phyloP scores from a whole-genome alignment of 2,113 vertebrate species.

The Lonchura striata region DNA sequence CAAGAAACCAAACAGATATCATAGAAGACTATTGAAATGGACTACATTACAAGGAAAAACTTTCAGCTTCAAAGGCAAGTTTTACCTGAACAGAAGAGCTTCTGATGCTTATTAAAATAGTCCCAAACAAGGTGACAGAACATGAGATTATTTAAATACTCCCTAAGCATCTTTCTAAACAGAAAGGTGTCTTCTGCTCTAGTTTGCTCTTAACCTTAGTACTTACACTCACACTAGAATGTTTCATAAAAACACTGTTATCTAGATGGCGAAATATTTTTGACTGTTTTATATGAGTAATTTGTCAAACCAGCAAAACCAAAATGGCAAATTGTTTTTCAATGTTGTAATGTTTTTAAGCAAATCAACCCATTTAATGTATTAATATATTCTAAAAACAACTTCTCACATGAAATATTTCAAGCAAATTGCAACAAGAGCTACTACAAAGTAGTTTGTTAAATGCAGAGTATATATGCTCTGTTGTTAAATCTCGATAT shows the following conservation, averaged over 20 bases:
- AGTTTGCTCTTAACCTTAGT: background rate
- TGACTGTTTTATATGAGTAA: background rate
- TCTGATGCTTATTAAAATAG: background rate
- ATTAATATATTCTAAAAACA: conserved; percentile 11
- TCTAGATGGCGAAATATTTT: background rate
- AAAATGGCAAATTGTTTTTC: background rate
- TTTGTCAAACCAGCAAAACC: background rate
- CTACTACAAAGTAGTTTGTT: background rate
- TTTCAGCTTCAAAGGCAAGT: background rate
- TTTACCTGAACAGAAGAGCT: background rate
- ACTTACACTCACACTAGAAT: background rate
- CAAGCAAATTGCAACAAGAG: background rate
- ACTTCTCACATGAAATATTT: background rate
- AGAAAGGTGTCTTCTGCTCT: background rate
- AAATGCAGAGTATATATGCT: background rate
- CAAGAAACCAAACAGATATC: background rate
- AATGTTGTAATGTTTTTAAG: background rate
- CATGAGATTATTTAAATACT: background rate
- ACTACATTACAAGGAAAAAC: background rate
- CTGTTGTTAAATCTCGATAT: background rate
- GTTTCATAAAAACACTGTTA: background rate
- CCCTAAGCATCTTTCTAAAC: background rate
- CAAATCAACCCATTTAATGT: background rate
- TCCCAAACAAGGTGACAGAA: background rate
- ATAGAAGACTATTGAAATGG: background rate